A percentile compares a stretch with the other conserved stretches of the same genome.
phyloP scores from a whole-genome alignment of 2,797 vertebrate genomes.

The Streptopelia turtur region DNA sequence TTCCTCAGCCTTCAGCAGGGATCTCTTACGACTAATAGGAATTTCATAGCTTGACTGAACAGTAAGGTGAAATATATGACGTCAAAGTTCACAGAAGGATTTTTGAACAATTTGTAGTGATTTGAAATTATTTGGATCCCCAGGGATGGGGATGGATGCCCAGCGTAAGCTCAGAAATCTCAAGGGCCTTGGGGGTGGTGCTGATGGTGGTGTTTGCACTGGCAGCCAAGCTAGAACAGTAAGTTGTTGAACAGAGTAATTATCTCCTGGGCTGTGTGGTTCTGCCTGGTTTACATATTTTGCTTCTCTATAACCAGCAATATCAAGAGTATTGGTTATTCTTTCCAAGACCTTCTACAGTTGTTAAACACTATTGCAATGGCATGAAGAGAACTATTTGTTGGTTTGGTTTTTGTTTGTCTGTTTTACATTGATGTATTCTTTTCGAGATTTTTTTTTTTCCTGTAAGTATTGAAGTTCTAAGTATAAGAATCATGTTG shows the following conservation, averaged over 20 bases:
- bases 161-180: background rate
- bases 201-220: background rate
- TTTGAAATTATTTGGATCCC: background rate
- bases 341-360: background rate
- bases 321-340: background rate
- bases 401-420: background rate
- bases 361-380: background rate
- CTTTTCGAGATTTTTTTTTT: background rate
- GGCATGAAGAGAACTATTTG: background rate
- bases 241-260: background rate
- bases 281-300: background rate
- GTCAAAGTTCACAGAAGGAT: background rate
- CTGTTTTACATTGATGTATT: background rate
- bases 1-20: background rate
- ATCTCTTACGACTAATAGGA: background rate
- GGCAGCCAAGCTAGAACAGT: background rate
- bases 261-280: background rate
- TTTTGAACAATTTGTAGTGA: background rate
- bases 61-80: background rate
- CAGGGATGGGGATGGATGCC: background rate
- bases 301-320: background rate
- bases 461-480: background rate
- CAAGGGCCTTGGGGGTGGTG: background rate
- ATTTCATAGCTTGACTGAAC: background rate
- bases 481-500: background rate